phyloP scores from a whole-genome alignment of 2,888 invertebrate species.

The Leuctra nigra region DNA sequence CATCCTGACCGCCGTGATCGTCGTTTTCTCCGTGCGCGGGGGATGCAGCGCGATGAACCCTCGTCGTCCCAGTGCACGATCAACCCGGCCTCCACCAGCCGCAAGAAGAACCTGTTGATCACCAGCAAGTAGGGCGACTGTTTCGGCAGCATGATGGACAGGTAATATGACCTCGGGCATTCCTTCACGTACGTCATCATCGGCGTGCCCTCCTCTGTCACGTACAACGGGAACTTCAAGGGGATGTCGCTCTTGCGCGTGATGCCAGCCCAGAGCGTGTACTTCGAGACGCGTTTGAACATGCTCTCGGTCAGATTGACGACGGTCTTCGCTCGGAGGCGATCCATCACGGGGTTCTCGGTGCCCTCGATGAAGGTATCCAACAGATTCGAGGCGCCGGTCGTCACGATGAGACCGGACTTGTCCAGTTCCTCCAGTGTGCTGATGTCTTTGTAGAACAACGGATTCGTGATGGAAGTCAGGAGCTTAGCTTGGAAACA shows the following conservation, averaged over 20 bases:
- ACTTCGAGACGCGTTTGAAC: not conserved
- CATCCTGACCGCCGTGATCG: too few species aligned
- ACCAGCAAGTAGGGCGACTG: not conserved
- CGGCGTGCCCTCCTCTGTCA: conserved; percentile 1
- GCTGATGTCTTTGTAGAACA: conserved; percentile 43
- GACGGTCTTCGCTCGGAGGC: not conserved
- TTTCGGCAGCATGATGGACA: conserved; percentile 9
- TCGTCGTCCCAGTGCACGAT: not conserved
- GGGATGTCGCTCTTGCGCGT: conserved; percentile 2
- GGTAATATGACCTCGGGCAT: conserved; percentile 1
- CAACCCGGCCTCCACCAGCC: not conserved
- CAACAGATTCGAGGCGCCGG: conserved; percentile 35
- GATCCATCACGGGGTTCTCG: conserved; percentile 3
- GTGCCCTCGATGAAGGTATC: not conserved
- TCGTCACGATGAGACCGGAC: conserved; percentile 39
- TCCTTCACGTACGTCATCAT: not conserved
- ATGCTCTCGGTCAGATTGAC: not conserved
- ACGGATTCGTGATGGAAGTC: conserved; percentile 40
- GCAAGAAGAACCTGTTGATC: not conserved
- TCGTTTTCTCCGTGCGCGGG: too few species aligned
- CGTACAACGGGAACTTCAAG: not conserved
- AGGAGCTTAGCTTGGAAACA: conserved; percentile 43
- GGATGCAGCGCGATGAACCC: too few species aligned
- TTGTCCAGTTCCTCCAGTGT: conserved; percentile 40
- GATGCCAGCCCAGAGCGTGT: not conserved